Evolutionary conservation across 2,113 vertebrate genomes (phyloP), one percentile per base, ranked within the genome.

Genomic region (Mobula hypostoma): DNA sequence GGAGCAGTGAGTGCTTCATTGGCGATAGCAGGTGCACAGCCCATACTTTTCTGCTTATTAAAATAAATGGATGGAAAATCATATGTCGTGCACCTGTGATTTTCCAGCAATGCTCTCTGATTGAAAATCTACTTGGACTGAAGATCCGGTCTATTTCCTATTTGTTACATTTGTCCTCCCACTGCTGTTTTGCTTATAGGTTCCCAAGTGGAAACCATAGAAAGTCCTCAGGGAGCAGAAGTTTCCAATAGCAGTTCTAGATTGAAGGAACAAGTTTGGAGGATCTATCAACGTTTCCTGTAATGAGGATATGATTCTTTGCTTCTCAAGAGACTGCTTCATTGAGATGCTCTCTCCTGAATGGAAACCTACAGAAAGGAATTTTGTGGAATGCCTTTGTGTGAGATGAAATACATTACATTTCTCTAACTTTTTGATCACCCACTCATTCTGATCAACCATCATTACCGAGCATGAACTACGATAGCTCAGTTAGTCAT

Each of bases 1-100:
- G 5, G n/a, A 29, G n/a, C 1, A 0, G 12, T n/a, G 58, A 88
- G 29, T 0, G 63, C 14, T 32, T 32, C 19, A 66, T 29, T 88
- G 85, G 29, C 14, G 63, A 88, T 29, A 11, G 56, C 56, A 87
- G 56, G 56, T 88, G 85, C 58, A 88, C 85, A 88, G 29, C 6
- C 58, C 58, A 88, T 63, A 15, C 29, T 88, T 87, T 66, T 88
- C 61, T 88, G n/a, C 29, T 29, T 66, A 66, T 32, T 87, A 32
- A 88, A 88, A 88, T 32, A 88, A 66, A 32, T 88, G 29, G 85
- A 66, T 88, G 85, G 58, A 88, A 88, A 88, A 63, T 88, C 29
- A 88, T 14, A 88, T 27, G 27, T 58, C 63, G 85, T 7, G 3
- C 85, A 88, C 61, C 85, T n/a, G 83, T 61, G 56, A 63, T 87